Base-by-base conservation (phyloP, 1,140 invertebrate species). In the Megathymus violae region DNA sequence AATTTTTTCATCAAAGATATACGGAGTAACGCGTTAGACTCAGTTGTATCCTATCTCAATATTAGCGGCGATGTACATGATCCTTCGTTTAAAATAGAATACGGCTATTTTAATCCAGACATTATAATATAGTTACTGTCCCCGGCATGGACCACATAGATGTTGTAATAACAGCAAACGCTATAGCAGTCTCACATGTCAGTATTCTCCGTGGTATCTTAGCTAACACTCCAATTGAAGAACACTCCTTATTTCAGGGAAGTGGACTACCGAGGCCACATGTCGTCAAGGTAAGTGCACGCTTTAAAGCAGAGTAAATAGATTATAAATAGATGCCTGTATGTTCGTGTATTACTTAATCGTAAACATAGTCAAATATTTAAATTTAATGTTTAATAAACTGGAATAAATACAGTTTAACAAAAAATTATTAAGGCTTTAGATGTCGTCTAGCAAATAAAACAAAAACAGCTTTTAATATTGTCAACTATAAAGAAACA, bases 261-360 rank as follows among this genome's bases (percentile, higher is more conserved):
- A 89, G 83, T 85, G 88, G 86, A 50, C 63, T 86, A 58, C 68
- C 73, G 69, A 88, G 81, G 74, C 62, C 85, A 13, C 86, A 89
- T 64, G 82, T 89, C 62, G 82, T 90, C 1, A 90, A 89, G 88
- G 88, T 90, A 78, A 89, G 84, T 62, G 51, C 47, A 74, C 64
- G 76, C 81, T 80, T 81, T 6, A 13, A 67, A 50, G 71, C 73
- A 38, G 59, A 62, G 47, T 62, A 65, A 47, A 47, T 75, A 50
- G 51, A 58, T 71, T 46, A 60, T 56, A 62, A 61, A 46, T 52
- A 38, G 19, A 3, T 22, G 19, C 5, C 2, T 2, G 19, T 5
- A 3, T 5, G 19, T 22, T 22, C 36, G 62, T 41, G 46, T 52
- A 41, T 48, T 54, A 56, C 48, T 31, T 31, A 7, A 31, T 31